A percentile compares a stretch with the other conserved stretches of the same genome.
phyloP scores from a whole-genome alignment of 2,113 vertebrate species.

The Semicossyphus pulcher region DNA sequence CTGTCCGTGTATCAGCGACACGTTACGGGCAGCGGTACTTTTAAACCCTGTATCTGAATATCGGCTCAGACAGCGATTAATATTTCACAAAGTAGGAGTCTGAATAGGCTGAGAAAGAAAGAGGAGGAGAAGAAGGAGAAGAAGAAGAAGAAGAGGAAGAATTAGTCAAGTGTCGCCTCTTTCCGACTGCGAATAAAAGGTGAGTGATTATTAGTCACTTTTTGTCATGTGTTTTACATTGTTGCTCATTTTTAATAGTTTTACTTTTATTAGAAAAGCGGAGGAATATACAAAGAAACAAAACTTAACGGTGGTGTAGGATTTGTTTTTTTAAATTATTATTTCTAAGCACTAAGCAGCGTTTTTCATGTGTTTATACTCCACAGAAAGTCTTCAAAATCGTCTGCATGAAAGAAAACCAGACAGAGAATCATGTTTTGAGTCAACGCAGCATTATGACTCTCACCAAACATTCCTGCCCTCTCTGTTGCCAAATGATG shows the following conservation, averaged over 20 bases:
- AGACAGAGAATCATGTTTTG: background rate
- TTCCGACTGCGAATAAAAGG: conserved; percentile 8
- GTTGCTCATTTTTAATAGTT: no score
- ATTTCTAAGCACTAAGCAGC: no score
- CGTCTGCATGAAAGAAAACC: background rate
- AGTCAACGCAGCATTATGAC: conserved; percentile 13
- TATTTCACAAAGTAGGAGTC: background rate
- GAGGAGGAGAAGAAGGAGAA: background rate
- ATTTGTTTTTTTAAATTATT: no score
- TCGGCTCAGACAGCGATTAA: rapidly evolving
- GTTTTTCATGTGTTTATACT: no score
- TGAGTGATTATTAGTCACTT: conserved; percentile 29
- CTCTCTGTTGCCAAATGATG: conserved; percentile 9
- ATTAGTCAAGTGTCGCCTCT: background rate
- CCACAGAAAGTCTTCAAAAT: conserved; percentile 5
- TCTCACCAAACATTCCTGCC: background rate
- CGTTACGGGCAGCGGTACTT: background rate
- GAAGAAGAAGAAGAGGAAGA: background rate
- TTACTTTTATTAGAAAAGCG: no score
- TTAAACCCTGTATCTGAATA: background rate
- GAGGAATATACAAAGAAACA: no score
- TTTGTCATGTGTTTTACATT: background rate
- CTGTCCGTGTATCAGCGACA: background rate
- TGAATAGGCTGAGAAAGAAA: background rate
- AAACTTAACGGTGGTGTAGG: no score